phyloP scores from a whole-genome alignment of 2,797 vertebrate species.

The Cephalopachus bancanus region DNA sequence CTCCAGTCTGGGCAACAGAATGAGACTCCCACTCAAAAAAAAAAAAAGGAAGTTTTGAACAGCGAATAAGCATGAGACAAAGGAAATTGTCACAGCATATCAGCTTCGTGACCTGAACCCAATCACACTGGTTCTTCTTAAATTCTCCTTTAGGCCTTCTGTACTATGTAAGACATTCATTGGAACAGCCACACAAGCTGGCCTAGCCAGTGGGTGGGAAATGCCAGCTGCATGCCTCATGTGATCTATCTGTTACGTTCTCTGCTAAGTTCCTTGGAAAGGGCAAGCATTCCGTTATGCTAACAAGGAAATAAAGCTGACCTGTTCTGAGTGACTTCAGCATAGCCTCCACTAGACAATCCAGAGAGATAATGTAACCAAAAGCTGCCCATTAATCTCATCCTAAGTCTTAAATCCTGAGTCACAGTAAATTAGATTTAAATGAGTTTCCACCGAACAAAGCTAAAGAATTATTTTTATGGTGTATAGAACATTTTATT shows the following conservation, averaged over 20 bases:
- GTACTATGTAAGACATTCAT: constrained; percentile 71
- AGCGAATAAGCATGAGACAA: not conserved
- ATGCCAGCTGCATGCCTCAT: constrained; percentile 76
- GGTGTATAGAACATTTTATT: constrained; percentile 66
- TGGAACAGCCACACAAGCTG: constrained; percentile 52
- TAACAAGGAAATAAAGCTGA: constrained; percentile 77
- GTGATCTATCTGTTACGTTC: constrained; percentile 84
- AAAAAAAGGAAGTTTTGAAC: constrained; percentile 49
- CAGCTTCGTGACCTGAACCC: not conserved
- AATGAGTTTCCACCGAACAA: constrained; percentile 83
- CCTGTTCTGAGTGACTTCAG: constrained; percentile 81
- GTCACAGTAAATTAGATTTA: constrained; percentile 84
- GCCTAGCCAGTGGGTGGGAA: constrained; percentile 69
- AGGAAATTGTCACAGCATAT: constrained; percentile 40
- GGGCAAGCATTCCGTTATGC: constrained; percentile 67
- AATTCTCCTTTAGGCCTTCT: constrained; percentile 68
- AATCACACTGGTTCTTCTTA: constrained; percentile 59
- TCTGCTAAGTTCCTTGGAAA: constrained; percentile 85
- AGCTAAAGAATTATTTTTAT: constrained; percentile 68
- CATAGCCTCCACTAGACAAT: constrained; percentile 80
- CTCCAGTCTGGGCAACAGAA: too few species aligned
- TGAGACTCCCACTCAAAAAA: too few species aligned
- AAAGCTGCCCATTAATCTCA: constrained; percentile 87
- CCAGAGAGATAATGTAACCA: constrained; percentile 85
- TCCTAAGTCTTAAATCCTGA: constrained; percentile 81